Evolutionary conservation across 2,113 vertebrate genomes (phyloP), one percentile per base, ranked within the genome.

Genomic region (Saccopteryx leptura): DNA sequence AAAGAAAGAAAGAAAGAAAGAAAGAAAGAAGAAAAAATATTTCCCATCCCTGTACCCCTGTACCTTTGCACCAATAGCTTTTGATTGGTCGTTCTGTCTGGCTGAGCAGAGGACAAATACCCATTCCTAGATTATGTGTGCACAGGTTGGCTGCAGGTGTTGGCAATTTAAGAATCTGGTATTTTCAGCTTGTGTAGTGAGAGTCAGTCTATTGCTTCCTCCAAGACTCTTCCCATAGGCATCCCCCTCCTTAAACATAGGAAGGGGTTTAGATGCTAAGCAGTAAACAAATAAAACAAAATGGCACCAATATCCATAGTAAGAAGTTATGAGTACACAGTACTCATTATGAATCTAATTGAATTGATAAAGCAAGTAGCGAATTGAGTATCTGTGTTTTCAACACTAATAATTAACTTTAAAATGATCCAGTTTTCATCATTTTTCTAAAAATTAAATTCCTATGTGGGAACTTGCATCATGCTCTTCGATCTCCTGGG

Each of bases 391-490:
- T 71, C 50, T 71, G 26, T 28, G 56, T 46, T 83, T 84, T 89
- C 63, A 93, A n/a, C 39, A 56, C 14, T 63, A 56, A 78, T 46
- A 79, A 52, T 33, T 23, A 84, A 76, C 69, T 63, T 66, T 89
- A 76, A 68, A 91, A 81, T 74, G 18, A 87, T 26, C 5, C 7
- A 15, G 15, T 71, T 65, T 91, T 54, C n/a, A 79, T n/a, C 24
- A 69, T 23, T 94, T 90, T 68, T 21, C 9, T 39, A 50, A 93
- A 61, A 63, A 63, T 88, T 66, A 33, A 48, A 79, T 92, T 86
- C 2, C 31, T 86, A 28, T 71, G 11, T 39, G 7, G 26, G 13
- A 31, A 88, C 28, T 83, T 75, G 28, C 12, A 61, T 69, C 54
- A 8, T 78, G n/a, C 88, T 88, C 75, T 71, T 48, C 69, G 28